A percentile compares a stretch with the other conserved stretches of the same genome.
Conservation (phyloP, 2,113 vertebrate genomes). For the Aphelocoma coerulescens region DNA sequence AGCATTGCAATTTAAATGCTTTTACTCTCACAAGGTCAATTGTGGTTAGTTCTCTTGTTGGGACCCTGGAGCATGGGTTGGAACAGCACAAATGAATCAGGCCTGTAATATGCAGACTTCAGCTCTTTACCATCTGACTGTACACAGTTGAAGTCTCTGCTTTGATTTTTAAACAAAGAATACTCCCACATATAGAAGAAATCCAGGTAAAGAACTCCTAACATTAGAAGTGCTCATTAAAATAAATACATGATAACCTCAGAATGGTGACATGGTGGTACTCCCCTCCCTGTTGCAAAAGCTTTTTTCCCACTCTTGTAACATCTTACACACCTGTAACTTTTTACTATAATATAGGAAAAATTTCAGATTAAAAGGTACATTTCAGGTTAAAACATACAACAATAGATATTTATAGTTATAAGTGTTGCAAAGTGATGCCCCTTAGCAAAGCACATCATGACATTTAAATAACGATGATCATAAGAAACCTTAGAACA, state of each 20-base stretch:
- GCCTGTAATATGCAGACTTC: conserved; percentile 10
- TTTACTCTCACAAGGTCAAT: conserved; percentile 2
- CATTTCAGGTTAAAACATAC: neutral
- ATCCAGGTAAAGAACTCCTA: neutral
- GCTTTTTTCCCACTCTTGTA: neutral
- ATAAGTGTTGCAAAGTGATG: neutral
- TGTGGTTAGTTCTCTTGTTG: conserved; percentile 17
- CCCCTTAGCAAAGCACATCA: neutral
- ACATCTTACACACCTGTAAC: neutral
- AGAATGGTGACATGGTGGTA: neutral
- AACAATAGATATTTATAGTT: conserved; percentile 18
- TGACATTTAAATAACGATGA: conserved; percentile 14
- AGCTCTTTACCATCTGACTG: neutral
- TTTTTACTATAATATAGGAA: neutral
- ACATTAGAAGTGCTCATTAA: neutral
- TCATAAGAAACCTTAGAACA: conserved; percentile 17
- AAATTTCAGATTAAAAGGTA: neutral
- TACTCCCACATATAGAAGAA: neutral
- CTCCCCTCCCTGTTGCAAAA: neutral
- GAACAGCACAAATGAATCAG: conserved; percentile 32
- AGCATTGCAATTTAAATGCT: neutral
- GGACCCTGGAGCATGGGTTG: conserved; percentile 31
- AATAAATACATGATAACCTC: neutral
- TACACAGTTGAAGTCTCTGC: neutral
- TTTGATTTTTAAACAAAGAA: neutral